A percentile compares a stretch with the other conserved stretches of the same genome.
phyloP scores from a whole-genome alignment of 2,797 vertebrate species.

The Crocidura indochinensis region DNA sequence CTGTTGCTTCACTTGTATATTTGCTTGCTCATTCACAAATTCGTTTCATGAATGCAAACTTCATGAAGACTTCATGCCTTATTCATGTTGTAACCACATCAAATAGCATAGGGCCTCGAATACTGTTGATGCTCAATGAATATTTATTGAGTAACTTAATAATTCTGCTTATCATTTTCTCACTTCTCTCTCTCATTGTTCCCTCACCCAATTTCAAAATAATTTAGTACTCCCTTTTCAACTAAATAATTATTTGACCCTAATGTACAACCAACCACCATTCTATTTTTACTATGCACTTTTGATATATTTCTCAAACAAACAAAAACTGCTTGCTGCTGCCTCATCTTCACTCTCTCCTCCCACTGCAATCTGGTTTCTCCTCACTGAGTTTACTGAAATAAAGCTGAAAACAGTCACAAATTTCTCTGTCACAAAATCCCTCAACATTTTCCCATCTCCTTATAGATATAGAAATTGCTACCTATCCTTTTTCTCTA shows the following conservation, averaged over 20 bases:
- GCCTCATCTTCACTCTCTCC: slow-evolving; percentile 72
- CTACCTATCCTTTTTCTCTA: slow-evolving; percentile 29
- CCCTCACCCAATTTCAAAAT: slow-evolving; percentile 15
- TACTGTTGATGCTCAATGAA: neutral
- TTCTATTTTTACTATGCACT: slow-evolving; percentile 77
- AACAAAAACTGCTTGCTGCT: slow-evolving; percentile 73
- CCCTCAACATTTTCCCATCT: slow-evolving; percentile 16
- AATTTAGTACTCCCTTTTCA: slow-evolving; percentile 59
- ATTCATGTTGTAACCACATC: slow-evolving; percentile 60
- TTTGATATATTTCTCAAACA: slow-evolving; percentile 78
- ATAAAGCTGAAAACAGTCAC: slow-evolving; percentile 70
- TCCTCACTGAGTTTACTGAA: slow-evolving; percentile 46
- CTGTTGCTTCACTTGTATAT: slow-evolving; percentile 56
- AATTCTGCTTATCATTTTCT: slow-evolving; percentile 69
- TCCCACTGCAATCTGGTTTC: slow-evolving; percentile 81
- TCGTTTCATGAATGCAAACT: slow-evolving; percentile 45
- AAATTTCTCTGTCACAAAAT: slow-evolving; percentile 72
- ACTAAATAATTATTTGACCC: slow-evolving; percentile 71
- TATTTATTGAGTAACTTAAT: slow-evolving; percentile 64
- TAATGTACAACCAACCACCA: slow-evolving; percentile 48
- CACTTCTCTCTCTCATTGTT: slow-evolving; percentile 11
- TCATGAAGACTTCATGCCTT: slow-evolving; percentile 72
- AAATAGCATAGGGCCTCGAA: slow-evolving; percentile 52
- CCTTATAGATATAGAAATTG: neutral
- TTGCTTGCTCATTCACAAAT: slow-evolving; percentile 43